Evolutionary conservation across 2,113 vertebrate genomes (phyloP), one percentile per base, ranked within the genome.

Genomic region (Gadus macrocephalus): DNA sequence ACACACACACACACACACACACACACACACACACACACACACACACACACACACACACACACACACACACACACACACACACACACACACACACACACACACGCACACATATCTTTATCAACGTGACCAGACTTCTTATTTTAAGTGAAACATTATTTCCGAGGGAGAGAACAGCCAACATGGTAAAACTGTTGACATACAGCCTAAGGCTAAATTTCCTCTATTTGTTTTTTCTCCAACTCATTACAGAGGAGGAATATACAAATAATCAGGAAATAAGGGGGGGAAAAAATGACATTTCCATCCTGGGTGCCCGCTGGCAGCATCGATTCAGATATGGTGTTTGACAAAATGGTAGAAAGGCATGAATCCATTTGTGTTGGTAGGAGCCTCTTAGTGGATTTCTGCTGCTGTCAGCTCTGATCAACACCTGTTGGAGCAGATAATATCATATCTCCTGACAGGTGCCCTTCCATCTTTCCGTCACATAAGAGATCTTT

Each of bases 301-400:
- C 42, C 42, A 49, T 49, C 42, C 42, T 71, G 59, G 77, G 72
- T 71, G 66, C 28, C 72, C 68, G 31, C 42, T 49, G 6, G 73
- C 79, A 31, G 73, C 78, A 78, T 84, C n/a, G 78, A 87, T 88
- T 86, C 77, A 69, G 83, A 90, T 87, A 81, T 88, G 75, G 67
- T 19, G 67, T 78, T 83, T 86, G 75, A 81, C 75, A 82, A 87
- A 87, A 85, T 64, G 76, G 74, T 71, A 78, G 81, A 61, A 81
- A 80, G 77, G 81, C 81, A 83, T 90, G 71, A 83, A 84, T 86
- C 82, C 80, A 86, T 90, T 89, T 89, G 88, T 89, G 85, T 87
- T 84, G 83, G 83, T 85, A 58, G n/a, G 83, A 84, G 66, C 80
- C 77, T n/a, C 71, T 88, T 86, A 9, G 42, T 49, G 42, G 42